phyloP scores from a whole-genome alignment of 1,140 invertebrate genomes.

The Coelopa frigida region DNA sequence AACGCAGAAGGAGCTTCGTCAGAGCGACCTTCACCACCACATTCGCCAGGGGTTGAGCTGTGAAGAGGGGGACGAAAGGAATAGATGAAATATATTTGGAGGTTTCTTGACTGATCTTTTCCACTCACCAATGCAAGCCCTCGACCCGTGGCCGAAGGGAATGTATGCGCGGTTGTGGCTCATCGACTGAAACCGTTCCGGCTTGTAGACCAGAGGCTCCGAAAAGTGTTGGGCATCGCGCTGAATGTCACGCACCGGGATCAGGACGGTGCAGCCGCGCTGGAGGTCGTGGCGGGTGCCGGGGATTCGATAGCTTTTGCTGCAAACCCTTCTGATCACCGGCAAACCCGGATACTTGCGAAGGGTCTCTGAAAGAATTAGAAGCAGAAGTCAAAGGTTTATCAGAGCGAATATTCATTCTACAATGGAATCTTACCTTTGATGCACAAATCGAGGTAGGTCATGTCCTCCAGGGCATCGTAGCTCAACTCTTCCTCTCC shows the following conservation, averaged over 20 bases:
- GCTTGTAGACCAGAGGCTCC: constrained; percentile 49
- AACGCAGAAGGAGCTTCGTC: constrained; percentile 36
- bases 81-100: background rate
- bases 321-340: constrained; percentile 29
- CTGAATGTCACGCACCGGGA: constrained; percentile 47
- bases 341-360: constrained; percentile 46
- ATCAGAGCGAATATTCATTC: background rate
- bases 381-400: background rate
- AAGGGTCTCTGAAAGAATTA: constrained; percentile 40
- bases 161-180: constrained; percentile 36
- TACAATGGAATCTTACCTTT: constrained; percentile 19
- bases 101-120: background rate
- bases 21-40: constrained; percentile 48
- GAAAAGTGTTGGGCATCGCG: constrained; percentile 53
- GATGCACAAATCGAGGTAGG: constrained; percentile 34
- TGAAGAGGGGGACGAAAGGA: background rate
- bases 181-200: constrained; percentile 48
- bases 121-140: constrained; percentile 51
- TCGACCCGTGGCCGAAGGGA: constrained; percentile 54
- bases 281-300: constrained; percentile 32
- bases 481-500: constrained; percentile 14
- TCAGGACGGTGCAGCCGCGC: constrained; percentile 33
- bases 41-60: constrained; percentile 33
- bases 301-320: constrained; percentile 29
- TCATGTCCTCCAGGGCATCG: constrained; percentile 23